Evolutionary conservation across 1,140 invertebrate species (phyloP).

Genomic region (Macrosteles quadrilineatus): DNA sequence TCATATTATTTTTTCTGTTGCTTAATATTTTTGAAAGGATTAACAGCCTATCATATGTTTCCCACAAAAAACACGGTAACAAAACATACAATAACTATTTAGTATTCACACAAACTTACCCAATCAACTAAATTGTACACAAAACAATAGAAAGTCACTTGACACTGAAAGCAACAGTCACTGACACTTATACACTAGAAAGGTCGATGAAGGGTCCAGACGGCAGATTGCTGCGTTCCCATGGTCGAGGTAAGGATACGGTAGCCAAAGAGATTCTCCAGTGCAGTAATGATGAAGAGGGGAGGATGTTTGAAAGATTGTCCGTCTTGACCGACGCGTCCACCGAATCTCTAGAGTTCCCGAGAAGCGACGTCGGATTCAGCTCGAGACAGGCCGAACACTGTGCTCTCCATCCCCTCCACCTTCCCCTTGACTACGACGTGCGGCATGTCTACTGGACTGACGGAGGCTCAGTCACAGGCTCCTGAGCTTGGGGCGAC

Average conservation of each 20-base stretch:
- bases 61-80: too few relatives aligned
- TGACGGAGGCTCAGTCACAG: neutral
- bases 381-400: conserved; percentile 39
- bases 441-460: conserved; percentile 38
- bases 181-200: neutral
- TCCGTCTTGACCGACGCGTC: conserved; percentile 43
- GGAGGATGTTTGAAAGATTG: conserved; percentile 39
- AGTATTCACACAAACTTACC: too few relatives aligned
- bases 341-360: conserved; percentile 34
- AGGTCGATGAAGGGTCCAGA: conserved; percentile 24
- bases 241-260: conserved; percentile 22
- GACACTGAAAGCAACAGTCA: too few relatives aligned
- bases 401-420: conserved; percentile 39
- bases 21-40: too few relatives aligned
- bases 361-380: conserved; percentile 31
- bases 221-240: neutral
- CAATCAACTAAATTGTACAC: too few relatives aligned
- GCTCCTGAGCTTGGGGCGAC: too few relatives aligned
- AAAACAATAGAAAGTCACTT: too few relatives aligned
- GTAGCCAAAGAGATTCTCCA: conserved; percentile 29
- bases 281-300: conserved; percentile 31
- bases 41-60: too few relatives aligned
- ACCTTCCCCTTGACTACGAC: conserved; percentile 42
- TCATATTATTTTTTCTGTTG: too few relatives aligned
- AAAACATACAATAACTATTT: too few relatives aligned